Percentiles rank a stretch among this genome's conserved stretches.
These are phyloP conservation scores for Phoxinus dragarum DNA, from an alignment of 2,797 vertebrate species.

Conservation along the genomic window DNA sequence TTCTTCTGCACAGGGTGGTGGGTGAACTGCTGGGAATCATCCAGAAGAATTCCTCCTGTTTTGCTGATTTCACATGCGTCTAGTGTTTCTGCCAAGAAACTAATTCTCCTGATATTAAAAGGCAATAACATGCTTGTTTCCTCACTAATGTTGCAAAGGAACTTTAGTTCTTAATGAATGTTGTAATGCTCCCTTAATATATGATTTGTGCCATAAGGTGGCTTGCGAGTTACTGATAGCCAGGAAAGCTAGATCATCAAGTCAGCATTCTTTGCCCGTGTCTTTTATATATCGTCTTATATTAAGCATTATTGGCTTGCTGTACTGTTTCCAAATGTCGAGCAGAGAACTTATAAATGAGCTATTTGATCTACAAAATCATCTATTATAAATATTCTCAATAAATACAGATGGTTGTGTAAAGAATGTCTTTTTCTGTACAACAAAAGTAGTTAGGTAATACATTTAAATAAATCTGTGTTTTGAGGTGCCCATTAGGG, in stretches of 20 bases:
- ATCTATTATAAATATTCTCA: conserved; percentile 8
- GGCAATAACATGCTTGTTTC: background rate
- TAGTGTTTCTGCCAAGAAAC: conserved; percentile 49
- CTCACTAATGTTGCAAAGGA: conserved; percentile 5
- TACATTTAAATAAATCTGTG: background rate
- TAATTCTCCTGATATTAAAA: conserved; percentile 5
- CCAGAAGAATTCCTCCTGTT: conserved; percentile 42
- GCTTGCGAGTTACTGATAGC: background rate
- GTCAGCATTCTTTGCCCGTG: background rate
- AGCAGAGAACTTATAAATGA: background rate
- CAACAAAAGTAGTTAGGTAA: background rate
- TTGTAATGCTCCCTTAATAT: conserved; percentile 18
- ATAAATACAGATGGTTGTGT: background rate
- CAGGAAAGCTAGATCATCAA: background rate
- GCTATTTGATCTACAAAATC: background rate
- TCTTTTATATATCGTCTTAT: background rate
- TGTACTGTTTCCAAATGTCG: background rate
- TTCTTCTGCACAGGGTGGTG: background rate
- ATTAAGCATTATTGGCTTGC: background rate
- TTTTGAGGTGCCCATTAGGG: background rate
- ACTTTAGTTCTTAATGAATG: background rate
- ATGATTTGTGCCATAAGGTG: conserved; percentile 41
- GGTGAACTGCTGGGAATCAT: conserved; percentile 19
- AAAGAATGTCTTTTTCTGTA: background rate
- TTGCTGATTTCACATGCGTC: conserved; percentile 48